A percentile compares a stretch with the other conserved stretches of the same genome.
These are phyloP conservation scores for Brachionus sp. DNA, from an alignment of 1,140 invertebrate species.

Conservation along the genomic window DNA sequence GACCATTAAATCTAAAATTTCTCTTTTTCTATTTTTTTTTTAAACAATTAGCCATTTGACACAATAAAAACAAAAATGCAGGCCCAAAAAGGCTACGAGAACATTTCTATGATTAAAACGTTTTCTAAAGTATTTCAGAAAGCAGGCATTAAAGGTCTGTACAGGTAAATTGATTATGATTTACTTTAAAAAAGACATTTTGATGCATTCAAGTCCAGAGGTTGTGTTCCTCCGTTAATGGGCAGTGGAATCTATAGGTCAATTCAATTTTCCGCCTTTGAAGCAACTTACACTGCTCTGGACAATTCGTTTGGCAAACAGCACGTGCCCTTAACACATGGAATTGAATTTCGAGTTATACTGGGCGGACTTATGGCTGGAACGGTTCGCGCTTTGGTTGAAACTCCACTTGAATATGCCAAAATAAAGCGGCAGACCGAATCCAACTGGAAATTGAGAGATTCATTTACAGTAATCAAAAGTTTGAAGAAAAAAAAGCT, in stretches of 20 bases:
- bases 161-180: slow-evolving; percentile 50
- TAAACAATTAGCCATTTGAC: slow-evolving; percentile 51
- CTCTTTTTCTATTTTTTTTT: background rate
- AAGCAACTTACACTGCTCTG: slow-evolving; percentile 54
- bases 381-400: slow-evolving; percentile 53
- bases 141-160: slow-evolving; percentile 54
- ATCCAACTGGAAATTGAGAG: slow-evolving; percentile 50
- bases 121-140: slow-evolving; percentile 51
- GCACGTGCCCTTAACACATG: slow-evolving; percentile 51
- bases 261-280: slow-evolving; percentile 56
- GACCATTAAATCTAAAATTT: background rate
- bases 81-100: slow-evolving; percentile 55
- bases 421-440: slow-evolving; percentile 54
- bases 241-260: slow-evolving; percentile 56
- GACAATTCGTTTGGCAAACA: slow-evolving; percentile 49
- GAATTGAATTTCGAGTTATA: slow-evolving; percentile 53
- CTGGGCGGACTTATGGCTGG: slow-evolving; percentile 51
- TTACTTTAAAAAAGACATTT: background rate
- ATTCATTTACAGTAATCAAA: slow-evolving; percentile 52
- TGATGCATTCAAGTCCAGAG: slow-evolving; percentile 48
- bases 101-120: slow-evolving; percentile 52
- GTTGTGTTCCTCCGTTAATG: slow-evolving; percentile 55
- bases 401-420: slow-evolving; percentile 56
- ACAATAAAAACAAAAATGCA: slow-evolving; percentile 59
- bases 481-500: background rate